Evolutionary conservation across 2,113 vertebrate species (phyloP).

Genomic region (Phyllopteryx taeniolatus): DNA sequence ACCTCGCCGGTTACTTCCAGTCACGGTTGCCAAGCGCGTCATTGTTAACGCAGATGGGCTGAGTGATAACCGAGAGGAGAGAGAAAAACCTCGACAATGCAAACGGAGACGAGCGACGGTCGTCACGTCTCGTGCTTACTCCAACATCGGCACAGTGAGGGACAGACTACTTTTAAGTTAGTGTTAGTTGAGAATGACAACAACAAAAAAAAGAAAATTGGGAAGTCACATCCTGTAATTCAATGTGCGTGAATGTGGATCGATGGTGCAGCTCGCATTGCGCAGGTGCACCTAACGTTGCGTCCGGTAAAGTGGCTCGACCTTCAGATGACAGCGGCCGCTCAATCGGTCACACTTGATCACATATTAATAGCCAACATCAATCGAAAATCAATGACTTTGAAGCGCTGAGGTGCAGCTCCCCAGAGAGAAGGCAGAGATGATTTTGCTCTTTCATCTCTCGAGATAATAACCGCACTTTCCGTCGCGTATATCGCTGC

Average conservation of each 20-base stretch:
- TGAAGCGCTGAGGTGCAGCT: conserved; percentile 17
- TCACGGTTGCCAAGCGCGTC: conserved; percentile 16
- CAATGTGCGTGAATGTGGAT: not conserved
- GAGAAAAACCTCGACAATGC: not conserved
- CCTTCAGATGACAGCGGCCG: not conserved
- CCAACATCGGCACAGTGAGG: not conserved
- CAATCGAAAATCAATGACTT: conserved; percentile 15
- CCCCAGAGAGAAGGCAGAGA: not conserved
- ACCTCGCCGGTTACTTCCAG: not conserved
- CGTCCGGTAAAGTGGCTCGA: no score
- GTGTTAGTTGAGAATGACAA: no score
- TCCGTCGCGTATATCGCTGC: conserved; percentile 1
- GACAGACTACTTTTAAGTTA: not conserved
- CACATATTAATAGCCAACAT: conserved; percentile 25
- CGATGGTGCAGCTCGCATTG: no score
- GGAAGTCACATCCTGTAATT: no score
- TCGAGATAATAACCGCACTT: not conserved
- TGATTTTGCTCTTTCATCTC: conserved; percentile 7
- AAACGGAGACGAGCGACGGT: not conserved
- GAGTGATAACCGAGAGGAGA: conserved; percentile 1
- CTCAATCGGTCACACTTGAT: not conserved
- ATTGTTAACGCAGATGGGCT: conserved; percentile 22
- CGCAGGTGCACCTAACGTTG: no score
- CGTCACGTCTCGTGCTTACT: conserved; percentile 2
- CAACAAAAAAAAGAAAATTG: no score